These are phyloP conservation scores for Sciurus carolinensis DNA, from an alignment of 2,797 vertebrate genomes.

Conservation along the genomic window DNA sequence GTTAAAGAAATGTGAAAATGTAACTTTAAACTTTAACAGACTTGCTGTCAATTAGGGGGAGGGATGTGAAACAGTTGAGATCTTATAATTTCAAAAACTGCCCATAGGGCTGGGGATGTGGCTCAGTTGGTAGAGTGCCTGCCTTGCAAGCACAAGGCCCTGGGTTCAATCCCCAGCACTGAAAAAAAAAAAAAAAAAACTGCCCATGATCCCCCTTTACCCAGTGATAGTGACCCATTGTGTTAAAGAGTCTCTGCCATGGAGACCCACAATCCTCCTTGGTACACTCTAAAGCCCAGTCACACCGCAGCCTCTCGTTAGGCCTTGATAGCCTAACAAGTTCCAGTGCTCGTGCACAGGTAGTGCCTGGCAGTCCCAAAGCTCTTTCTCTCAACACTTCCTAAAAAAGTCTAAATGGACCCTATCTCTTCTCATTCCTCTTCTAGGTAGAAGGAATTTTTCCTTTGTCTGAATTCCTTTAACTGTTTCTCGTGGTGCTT, in stretches of 20 bases:
- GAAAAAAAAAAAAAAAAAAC: too few species aligned
- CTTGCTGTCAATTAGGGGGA: neutral
- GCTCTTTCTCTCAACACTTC: neutral
- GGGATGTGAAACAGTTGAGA: neutral
- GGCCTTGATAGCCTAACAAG: neutral
- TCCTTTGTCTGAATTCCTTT: slow-evolving; percentile 36
- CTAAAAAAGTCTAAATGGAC: neutral
- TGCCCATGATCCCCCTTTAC: neutral
- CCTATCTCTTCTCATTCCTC: neutral
- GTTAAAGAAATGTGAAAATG: slow-evolving; percentile 1
- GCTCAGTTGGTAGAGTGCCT: too few species aligned
- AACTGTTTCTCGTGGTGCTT: neutral
- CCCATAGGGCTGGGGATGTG: too few species aligned
- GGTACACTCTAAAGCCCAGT: neutral
- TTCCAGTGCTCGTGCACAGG: neutral
- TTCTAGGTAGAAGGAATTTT: slow-evolving; percentile 11
- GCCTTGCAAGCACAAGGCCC: too few species aligned
- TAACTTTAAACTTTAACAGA: neutral
- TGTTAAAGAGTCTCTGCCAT: neutral
- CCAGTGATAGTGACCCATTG: neutral
- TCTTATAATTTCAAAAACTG: neutral
- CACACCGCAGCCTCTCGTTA: neutral
- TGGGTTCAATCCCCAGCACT: too few species aligned
- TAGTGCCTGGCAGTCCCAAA: neutral
- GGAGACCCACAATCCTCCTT: neutral